phyloP scores from a whole-genome alignment of 1,140 invertebrate species.

The Ladona fulva region DNA sequence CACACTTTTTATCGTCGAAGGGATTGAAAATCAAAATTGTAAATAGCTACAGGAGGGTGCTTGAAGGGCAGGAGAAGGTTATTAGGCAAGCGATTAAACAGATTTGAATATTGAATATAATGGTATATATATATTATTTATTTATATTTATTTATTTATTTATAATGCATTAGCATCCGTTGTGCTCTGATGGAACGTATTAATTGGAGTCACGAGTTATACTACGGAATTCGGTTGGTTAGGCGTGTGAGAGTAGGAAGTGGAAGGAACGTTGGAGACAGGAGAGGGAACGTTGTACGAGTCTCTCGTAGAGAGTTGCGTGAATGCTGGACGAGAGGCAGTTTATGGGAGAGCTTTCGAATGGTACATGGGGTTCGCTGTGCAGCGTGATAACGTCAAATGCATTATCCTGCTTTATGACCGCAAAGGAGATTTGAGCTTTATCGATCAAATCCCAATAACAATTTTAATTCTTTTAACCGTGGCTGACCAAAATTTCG shows the following conservation, averaged over 20 bases:
- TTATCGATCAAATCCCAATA: neutral
- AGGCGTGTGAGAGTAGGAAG: neutral
- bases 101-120: neutral
- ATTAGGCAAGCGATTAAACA: neutral
- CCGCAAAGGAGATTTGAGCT: neutral
- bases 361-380: neutral
- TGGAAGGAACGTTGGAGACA: neutral
- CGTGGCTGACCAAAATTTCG: neutral
- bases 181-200: neutral
- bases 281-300: neutral
- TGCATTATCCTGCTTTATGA: neutral
- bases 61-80: neutral
- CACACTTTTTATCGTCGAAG: no score
- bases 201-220: neutral
- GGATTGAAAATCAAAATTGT: no score
- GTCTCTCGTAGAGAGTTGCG: neutral
- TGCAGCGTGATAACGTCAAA: neutral
- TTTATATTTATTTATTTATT: no score
- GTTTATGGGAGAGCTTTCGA: neutral
- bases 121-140: no score
- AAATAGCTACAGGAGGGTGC: no score
- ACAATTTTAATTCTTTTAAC: neutral
- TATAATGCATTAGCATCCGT: neutral
- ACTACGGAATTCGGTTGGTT: neutral
- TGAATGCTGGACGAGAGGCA: no score